Evolutionary conservation across 2,888 invertebrate genomes (phyloP).

Genomic region (Meganola albula): DNA sequence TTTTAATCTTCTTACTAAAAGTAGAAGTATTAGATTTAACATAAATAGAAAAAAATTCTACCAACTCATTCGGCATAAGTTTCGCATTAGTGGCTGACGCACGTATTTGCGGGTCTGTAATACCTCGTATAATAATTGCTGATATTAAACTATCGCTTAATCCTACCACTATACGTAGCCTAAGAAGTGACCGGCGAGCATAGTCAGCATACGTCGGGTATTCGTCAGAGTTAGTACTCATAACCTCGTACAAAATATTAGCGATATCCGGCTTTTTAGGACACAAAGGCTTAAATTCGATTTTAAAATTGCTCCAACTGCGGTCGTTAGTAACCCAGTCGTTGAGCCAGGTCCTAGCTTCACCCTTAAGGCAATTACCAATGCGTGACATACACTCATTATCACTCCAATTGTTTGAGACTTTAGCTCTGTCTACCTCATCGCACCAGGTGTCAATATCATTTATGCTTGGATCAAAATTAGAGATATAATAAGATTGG

Average conservation of each 20-base stretch:
- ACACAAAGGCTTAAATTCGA: slow-evolving; percentile 18
- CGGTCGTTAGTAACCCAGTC: slow-evolving; percentile 19
- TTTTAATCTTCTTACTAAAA: not conserved
- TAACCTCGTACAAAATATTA: slow-evolving; percentile 14
- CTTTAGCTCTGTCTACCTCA: slow-evolving; percentile 5
- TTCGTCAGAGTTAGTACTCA: slow-evolving; percentile 13
- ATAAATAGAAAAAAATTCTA: slow-evolving; percentile 7
- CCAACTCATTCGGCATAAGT: slow-evolving; percentile 1
- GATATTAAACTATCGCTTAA: slow-evolving; percentile 23
- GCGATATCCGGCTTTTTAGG: slow-evolving; percentile 15
- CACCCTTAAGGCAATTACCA: slow-evolving; percentile 5
- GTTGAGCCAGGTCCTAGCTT: too few relatives aligned
- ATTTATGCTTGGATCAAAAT: slow-evolving; percentile 4
- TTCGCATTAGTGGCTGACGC: slow-evolving; percentile 6
- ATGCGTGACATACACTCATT: slow-evolving; percentile 5
- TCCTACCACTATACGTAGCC: too few relatives aligned
- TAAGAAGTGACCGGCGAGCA: slow-evolving; percentile 13
- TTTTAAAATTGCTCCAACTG: slow-evolving; percentile 20
- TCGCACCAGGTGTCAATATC: slow-evolving; percentile 5
- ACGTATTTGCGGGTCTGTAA: slow-evolving; percentile 4
- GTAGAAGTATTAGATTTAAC: slow-evolving; percentile 2
- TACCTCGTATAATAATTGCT: slow-evolving; percentile 6
- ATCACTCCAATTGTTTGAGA: slow-evolving; percentile 4
- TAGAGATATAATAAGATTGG: slow-evolving; percentile 4
- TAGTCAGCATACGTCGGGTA: slow-evolving; percentile 22